Conservation (phyloP, 2,113 vertebrate species). For the Hemicordylus capensis region DNA sequence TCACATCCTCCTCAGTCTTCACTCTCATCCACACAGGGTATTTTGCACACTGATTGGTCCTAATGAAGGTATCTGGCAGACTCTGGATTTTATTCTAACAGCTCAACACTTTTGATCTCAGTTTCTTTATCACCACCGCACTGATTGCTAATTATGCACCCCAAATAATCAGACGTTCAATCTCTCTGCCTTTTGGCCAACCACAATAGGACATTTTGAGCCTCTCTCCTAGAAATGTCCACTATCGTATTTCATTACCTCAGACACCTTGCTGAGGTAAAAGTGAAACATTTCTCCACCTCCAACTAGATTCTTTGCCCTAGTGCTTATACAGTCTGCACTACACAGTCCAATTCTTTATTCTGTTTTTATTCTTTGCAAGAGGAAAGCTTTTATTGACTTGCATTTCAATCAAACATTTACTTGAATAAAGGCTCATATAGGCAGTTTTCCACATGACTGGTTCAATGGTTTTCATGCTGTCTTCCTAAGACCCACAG, state of each 20-base stretch:
- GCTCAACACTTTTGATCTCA: not conserved
- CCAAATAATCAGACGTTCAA: not conserved
- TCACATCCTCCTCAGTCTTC: not conserved
- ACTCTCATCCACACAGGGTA: not conserved
- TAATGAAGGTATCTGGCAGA: not conserved
- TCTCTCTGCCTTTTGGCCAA: not conserved
- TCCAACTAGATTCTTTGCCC: no score
- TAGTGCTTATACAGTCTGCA: no score
- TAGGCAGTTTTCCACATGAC: not conserved
- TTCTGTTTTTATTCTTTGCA: not conserved
- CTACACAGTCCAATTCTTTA: no score
- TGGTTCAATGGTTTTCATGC: not conserved
- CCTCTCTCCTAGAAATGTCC: not conserved
- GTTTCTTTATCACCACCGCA: not conserved
- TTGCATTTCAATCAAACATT: not conserved
- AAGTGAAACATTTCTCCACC: no score
- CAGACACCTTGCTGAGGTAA: no score
- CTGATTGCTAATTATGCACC: not conserved
- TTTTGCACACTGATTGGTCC: not conserved
- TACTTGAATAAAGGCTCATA: not conserved
- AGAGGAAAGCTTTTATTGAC: not conserved
- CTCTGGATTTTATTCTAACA: not conserved
- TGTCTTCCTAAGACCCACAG: not conserved
- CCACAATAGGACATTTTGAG: not conserved
- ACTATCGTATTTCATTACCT: not conserved